Evolutionary conservation across 2,888 invertebrate genomes (phyloP), one percentile per base, ranked within the genome.

Genomic region (Cephus pulcher): DNA sequence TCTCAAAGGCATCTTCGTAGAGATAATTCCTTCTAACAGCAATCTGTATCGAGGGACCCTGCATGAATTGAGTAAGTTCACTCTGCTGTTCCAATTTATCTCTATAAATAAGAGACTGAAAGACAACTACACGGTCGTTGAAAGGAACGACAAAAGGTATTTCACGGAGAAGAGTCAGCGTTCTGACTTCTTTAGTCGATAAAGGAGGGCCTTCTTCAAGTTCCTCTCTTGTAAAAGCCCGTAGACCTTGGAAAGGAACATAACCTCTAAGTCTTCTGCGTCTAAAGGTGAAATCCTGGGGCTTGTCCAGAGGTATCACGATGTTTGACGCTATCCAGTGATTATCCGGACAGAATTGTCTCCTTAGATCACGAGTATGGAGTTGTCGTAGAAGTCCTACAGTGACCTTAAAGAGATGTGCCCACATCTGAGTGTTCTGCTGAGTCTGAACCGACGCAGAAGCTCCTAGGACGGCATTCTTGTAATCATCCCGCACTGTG

Each of bases 1-100:
- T 98, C 76, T 98, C 98, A 90, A 98, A 99, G 0, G 99, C 98
- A 92, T 99, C 99, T 92, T 99, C 99, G 90, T 99, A 99, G n/a
- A 99, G 93, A 92, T 98, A 98, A 83, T 97, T 96, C 78, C 99
- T 93, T 79, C 98, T 93, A 11, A 98, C 96, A 40, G 95, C 95
- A 68, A 98, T 94, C 85, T 94, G 94, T 83, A 96, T 95, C 71
- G 94, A 93, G 0, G 96, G 96, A 0, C 96, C 96, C 85, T 95
- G 95, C 85, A 96, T 93, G 88, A 96, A 96, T 81, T 95, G 95
- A 23, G 95, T 93, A 83, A 95, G 91, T 86, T 96, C 95, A n/a
- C 95, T 95, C 91, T 96, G 96, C 84, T 95, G 94, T 23, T 95
- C 95, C 75, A 93, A 92, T 88, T 95, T 95, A 88, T 96, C 96